Conservation (phyloP, 2,888 invertebrate genomes). For the Mesorhabditis spiculigera region DNA sequence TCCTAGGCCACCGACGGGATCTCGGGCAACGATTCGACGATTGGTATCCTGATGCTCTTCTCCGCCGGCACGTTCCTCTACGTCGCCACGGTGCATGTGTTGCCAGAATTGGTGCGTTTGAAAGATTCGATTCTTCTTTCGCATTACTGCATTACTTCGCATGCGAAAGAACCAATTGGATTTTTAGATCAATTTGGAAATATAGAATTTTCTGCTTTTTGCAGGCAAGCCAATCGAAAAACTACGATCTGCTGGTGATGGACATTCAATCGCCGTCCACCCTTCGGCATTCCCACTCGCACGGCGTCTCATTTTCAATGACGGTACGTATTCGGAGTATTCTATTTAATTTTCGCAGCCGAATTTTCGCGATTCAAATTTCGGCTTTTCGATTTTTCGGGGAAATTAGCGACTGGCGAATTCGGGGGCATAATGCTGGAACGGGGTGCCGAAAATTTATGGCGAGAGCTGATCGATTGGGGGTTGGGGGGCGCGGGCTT, state of each 20-base stretch:
- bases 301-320: slow-evolving; percentile 4
- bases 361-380: slow-evolving; percentile 6
- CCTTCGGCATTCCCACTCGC: slow-evolving; percentile 21
- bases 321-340: slow-evolving; percentile 11
- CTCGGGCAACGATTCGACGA: slow-evolving; percentile 76
- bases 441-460: too few species aligned
- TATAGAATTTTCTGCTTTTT: neutral
- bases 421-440: too few species aligned
- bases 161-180: neutral
- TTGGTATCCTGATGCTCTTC: slow-evolving; percentile 95
- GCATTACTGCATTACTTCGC: neutral
- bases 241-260: slow-evolving; percentile 14
- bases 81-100: slow-evolving; percentile 94
- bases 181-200: slow-evolving; percentile 2
- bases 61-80: slow-evolving; percentile 98
- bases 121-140: neutral
- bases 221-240: slow-evolving; percentile 12
- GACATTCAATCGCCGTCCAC: slow-evolving; percentile 18
- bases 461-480: too few species aligned
- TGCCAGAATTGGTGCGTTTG: slow-evolving; percentile 75
- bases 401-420: neutral
- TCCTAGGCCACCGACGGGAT: neutral
- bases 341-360: neutral
- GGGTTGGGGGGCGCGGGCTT: too few species aligned
- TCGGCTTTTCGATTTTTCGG: neutral